phyloP scores from a whole-genome alignment of 2,888 invertebrate species.

The Sipha maydis region DNA sequence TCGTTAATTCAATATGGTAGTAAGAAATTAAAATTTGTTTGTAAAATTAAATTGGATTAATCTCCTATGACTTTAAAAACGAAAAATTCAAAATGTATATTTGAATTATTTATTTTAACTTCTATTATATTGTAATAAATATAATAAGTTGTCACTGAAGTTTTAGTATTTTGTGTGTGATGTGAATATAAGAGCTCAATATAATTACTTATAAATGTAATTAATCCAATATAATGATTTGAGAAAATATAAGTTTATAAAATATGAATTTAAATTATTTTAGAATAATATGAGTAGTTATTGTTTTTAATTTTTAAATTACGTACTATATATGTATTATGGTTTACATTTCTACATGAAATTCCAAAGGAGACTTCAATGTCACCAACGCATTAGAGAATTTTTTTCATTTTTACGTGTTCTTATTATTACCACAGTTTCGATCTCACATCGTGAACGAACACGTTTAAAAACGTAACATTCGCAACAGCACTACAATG shows the following conservation, averaged over 20 bases:
- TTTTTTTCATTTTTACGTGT: too few species aligned
- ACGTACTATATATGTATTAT: background rate
- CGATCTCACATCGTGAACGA: background rate
- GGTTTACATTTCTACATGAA: background rate
- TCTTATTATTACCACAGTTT: too few species aligned
- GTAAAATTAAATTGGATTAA: too few species aligned
- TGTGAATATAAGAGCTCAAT: background rate
- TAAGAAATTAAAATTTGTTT: too few species aligned
- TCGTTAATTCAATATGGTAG: too few species aligned
- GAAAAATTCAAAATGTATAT: too few species aligned
- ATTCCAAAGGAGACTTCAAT: background rate
- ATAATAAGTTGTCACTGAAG: background rate
- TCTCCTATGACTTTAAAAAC: too few species aligned
- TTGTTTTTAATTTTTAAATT: background rate
- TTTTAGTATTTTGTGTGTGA: background rate
- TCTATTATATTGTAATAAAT: too few species aligned
- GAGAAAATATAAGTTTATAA: background rate
- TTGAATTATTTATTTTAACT: too few species aligned
- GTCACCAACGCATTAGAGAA: background rate
- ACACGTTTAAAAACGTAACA: background rate
- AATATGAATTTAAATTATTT: background rate
- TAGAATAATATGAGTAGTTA: background rate
- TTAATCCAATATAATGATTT: background rate
- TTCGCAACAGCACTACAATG: too few species aligned
- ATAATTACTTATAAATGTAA: background rate